Evolutionary conservation across 2,113 vertebrate genomes (phyloP), one percentile per base, ranked within the genome.

Genomic region (Tragulus kanchil): DNA sequence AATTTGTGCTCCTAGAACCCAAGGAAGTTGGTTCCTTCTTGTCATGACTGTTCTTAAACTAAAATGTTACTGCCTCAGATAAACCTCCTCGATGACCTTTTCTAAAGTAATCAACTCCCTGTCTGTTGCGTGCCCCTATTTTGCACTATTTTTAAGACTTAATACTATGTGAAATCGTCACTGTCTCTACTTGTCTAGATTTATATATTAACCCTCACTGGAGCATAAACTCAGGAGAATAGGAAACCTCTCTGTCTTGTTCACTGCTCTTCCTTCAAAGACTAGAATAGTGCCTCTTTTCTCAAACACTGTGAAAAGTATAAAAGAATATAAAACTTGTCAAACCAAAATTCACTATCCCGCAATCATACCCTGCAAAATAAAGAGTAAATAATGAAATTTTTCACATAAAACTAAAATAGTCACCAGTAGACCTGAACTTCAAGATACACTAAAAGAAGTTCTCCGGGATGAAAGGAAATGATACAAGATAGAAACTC

Each of bases 351-450:
- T 75, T 92, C 5, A 81, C 77, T 52, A 85, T 12, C 19, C 62
- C 81, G 58, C n/a, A 92, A 64, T 92, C 28, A 31, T 17, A 79
- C 52, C 62, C 25, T 84, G 3, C 11, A 92, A 91, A 96, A 73
- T 64, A 36, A 94, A 94, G 52, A 17, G 6, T 48, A 61, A 87
- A 71, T 79, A 25, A 79, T 90, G 64, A 85, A 23, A 64, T 69
- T 93, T 93, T 93, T 91, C 36, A 86, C 50, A 86, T 73, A 71
- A 71, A 88, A 73, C 10, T 54, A 79, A 90, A 61, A n/a, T 88
- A 54, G 8, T 87, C 14, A 77, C 36, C 6, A 75, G 48, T 64
- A 79, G 17, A 19, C 25, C 45, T 42, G 45, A 64, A 78, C 58
- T 82, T 25, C 5, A 85, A 82, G 21, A 54, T n/a, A 65, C 8